These are phyloP conservation scores for Ophraella communa DNA, from an alignment of 2,888 invertebrate genomes.

Conservation along the genomic window DNA sequence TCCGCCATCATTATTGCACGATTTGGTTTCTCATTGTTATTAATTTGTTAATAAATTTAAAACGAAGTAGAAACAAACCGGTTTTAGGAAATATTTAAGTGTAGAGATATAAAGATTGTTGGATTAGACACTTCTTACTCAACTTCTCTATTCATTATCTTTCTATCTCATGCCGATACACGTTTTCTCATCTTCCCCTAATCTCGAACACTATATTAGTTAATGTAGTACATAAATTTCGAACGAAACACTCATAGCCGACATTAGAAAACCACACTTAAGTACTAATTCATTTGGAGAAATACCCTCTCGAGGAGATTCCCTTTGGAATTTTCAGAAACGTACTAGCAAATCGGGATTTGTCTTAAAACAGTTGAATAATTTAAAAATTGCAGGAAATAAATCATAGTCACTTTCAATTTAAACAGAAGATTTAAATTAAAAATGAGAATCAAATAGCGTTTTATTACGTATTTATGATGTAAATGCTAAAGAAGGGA, in stretches of 20 bases:
- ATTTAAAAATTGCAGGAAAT: no score
- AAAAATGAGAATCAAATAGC: no score
- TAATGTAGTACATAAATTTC: conserved; percentile 41
- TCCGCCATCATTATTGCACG: not conserved
- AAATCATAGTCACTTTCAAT: not conserved
- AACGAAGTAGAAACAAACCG: not conserved
- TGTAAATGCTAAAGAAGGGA: no score
- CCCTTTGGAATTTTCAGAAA: not conserved
- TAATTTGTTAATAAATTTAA: not conserved
- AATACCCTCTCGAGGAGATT: conserved; percentile 7
- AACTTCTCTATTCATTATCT: conserved; percentile 32
- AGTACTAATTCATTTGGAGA: conserved; percentile 28
- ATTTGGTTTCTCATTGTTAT: not conserved
- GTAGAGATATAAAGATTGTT: not conserved
- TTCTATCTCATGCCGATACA: conserved; percentile 38
- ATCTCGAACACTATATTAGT: conserved; percentile 36
- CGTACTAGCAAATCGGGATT: not conserved
- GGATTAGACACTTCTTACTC: conserved; percentile 20
- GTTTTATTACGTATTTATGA: no score
- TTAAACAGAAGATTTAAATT: no score
- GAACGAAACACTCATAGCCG: conserved; percentile 32
- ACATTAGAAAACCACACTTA: conserved; percentile 31
- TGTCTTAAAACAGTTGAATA: no score
- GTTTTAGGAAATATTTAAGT: not conserved
- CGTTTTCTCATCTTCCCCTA: conserved; percentile 34